Conservation (phyloP, 1,140 invertebrate genomes). For the Drosophila navojoa region DNA sequence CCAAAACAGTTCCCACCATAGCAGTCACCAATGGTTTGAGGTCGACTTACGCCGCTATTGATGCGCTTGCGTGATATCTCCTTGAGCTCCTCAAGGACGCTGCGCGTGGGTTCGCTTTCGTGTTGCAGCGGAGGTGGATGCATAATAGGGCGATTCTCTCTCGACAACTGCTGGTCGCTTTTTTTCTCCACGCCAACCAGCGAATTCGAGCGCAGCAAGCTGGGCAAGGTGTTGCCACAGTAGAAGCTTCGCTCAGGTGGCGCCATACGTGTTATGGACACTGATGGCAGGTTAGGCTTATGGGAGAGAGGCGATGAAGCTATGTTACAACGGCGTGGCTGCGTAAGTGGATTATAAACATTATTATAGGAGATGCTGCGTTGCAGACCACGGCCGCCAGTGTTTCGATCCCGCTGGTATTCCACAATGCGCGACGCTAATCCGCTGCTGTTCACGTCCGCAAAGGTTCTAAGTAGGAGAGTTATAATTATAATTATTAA, state of each 20-base stretch:
- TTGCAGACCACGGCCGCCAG: conserved; percentile 46
- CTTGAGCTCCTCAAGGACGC: conserved; percentile 84
- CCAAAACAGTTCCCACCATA: conserved; percentile 21
- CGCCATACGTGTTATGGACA: conserved; percentile 81
- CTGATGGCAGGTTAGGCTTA: conserved; percentile 62
- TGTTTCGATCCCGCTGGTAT: conserved; percentile 73
- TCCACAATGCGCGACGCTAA: conserved; percentile 83
- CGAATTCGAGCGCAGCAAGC: conserved; percentile 76
- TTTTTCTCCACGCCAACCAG: conserved; percentile 61
- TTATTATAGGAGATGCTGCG: conserved; percentile 72
- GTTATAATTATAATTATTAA: neutral
- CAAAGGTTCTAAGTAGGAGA: conserved; percentile 66
- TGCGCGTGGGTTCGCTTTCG: conserved; percentile 82
- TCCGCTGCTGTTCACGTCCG: conserved; percentile 84
- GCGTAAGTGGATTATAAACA: conserved; percentile 77
- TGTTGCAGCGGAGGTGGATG: conserved; percentile 74
- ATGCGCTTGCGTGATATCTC: conserved; percentile 85
- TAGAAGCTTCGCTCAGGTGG: conserved; percentile 76
- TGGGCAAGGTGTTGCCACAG: conserved; percentile 70
- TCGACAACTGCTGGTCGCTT: conserved; percentile 59
- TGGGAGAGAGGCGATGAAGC: conserved; percentile 57
- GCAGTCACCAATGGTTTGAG: neutral
- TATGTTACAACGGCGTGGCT: conserved; percentile 70
- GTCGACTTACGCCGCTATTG: conserved; percentile 82
- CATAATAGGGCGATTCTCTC: conserved; percentile 78